Conservation (phyloP, 2,113 vertebrate species). For the Serinus canaria region DNA sequence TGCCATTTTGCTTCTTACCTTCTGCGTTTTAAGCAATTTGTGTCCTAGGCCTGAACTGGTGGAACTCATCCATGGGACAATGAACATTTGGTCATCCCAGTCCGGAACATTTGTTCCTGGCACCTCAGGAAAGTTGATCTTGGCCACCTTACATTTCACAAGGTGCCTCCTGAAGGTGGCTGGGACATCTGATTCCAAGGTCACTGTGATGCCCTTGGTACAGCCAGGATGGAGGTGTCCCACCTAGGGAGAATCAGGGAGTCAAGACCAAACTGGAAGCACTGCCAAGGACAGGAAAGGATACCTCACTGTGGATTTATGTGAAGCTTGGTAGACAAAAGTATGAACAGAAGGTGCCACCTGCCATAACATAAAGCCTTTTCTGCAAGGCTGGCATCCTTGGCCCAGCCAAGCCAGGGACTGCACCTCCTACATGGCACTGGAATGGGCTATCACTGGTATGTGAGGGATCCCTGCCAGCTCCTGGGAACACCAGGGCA, state of each 20-base stretch:
- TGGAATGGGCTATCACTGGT: neutral
- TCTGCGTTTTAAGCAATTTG: constrained; percentile 62
- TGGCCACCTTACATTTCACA: constrained; percentile 77
- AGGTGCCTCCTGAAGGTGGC: constrained; percentile 62
- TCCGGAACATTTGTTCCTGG: constrained; percentile 79
- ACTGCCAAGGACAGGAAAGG: neutral
- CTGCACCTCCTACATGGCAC: accelerated
- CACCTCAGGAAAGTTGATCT: constrained; percentile 73
- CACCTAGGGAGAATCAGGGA: constrained; percentile 57
- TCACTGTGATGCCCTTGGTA: constrained; percentile 81
- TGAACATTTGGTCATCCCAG: constrained; percentile 83
- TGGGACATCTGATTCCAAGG: constrained; percentile 73
- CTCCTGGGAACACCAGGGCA: accelerated
- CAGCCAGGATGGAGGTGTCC: constrained; percentile 90
- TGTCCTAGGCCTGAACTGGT: neutral
- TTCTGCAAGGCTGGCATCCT: neutral
- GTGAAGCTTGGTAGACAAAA: neutral
- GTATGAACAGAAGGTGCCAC: neutral
- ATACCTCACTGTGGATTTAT: neutral
- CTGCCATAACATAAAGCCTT: neutral
- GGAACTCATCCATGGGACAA: constrained; percentile 73
- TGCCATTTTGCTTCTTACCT: constrained; percentile 66
- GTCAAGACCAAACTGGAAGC: neutral
- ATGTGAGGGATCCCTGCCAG: neutral
- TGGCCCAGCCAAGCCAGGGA: neutral